Evolutionary conservation across 2,113 vertebrate species (phyloP).

Genomic region (Hypomesus transpacificus): DNA sequence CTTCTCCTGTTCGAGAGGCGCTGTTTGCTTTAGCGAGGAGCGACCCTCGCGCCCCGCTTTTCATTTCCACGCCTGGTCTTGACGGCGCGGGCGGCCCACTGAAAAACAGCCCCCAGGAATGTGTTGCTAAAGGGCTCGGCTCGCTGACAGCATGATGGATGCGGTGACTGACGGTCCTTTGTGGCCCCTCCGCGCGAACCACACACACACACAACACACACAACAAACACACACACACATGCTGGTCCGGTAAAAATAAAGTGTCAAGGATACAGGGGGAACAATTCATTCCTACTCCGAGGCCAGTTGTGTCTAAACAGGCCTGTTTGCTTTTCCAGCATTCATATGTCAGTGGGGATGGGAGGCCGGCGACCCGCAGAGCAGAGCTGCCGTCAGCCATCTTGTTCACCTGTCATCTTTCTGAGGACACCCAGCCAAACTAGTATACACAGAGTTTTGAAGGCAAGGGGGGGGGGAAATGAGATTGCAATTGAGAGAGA

Average conservation of each 20-base stretch:
- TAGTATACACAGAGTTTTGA: not conserved
- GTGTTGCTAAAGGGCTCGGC: slow-evolving; percentile 34
- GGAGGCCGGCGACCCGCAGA: not conserved
- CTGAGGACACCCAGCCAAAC: no score
- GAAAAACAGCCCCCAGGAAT: slow-evolving; percentile 54
- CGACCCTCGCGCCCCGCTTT: slow-evolving; percentile 19
- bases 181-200: slow-evolving; percentile 30
- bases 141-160: slow-evolving; percentile 59
- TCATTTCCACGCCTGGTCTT: slow-evolving; percentile 37
- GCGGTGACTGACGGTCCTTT: slow-evolving; percentile 51
- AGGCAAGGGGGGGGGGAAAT: not conserved
- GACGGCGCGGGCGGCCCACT: slow-evolving; percentile 35
- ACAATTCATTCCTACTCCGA: slow-evolving; percentile 33
- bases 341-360: not conserved
- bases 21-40: slow-evolving; percentile 42
- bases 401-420: no score
- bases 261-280: slow-evolving; percentile 43
- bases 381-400: not conserved
- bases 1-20: slow-evolving; percentile 25
- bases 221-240: slow-evolving; percentile 34
- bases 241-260: slow-evolving; percentile 44
- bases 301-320: slow-evolving; percentile 39
- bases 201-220: slow-evolving; percentile 42
- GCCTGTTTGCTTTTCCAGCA: slow-evolving; percentile 36
- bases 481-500: not conserved